A percentile compares a stretch with the other conserved stretches of the same genome.
Conservation (phyloP, 2,797 vertebrate species). For the Scleropages formosus region DNA sequence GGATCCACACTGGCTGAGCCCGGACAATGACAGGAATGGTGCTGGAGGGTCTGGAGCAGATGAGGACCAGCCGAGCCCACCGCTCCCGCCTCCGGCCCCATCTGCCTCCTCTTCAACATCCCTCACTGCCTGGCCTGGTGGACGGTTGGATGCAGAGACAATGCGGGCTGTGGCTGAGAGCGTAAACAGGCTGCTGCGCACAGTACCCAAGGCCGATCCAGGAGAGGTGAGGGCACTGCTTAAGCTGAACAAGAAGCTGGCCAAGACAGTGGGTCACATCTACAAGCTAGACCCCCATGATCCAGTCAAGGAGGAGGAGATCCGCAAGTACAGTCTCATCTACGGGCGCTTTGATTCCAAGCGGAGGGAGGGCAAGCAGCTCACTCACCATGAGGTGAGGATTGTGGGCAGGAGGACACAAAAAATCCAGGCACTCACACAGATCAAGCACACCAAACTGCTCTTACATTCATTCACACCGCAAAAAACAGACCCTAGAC, state of each 20-base stretch:
- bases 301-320: conserved; percentile 87
- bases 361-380: conserved; percentile 90
- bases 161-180: conserved; percentile 80
- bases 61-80: conserved; percentile 72
- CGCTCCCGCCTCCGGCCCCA: conserved; percentile 57
- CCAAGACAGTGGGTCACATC: conserved; percentile 90
- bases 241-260: conserved; percentile 93
- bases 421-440: not conserved
- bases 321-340: conserved; percentile 91
- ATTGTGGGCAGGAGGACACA: not conserved
- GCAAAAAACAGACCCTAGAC: no score
- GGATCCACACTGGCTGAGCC: conserved; percentile 84
- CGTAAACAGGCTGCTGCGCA: conserved; percentile 84
- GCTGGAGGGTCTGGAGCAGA: conserved; percentile 68
- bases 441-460: no score
- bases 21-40: conserved; percentile 74
- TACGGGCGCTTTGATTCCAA: conserved; percentile 93
- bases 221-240: conserved; percentile 81
- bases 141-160: conserved; percentile 82
- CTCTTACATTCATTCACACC: no score
- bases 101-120: conserved; percentile 51
- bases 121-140: conserved; percentile 66
- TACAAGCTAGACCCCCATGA: conserved; percentile 87
- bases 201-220: conserved; percentile 77
- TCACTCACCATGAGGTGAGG: conserved; percentile 91